phyloP scores from a whole-genome alignment of 1,140 invertebrate species.

The Anastrepha ludens region DNA sequence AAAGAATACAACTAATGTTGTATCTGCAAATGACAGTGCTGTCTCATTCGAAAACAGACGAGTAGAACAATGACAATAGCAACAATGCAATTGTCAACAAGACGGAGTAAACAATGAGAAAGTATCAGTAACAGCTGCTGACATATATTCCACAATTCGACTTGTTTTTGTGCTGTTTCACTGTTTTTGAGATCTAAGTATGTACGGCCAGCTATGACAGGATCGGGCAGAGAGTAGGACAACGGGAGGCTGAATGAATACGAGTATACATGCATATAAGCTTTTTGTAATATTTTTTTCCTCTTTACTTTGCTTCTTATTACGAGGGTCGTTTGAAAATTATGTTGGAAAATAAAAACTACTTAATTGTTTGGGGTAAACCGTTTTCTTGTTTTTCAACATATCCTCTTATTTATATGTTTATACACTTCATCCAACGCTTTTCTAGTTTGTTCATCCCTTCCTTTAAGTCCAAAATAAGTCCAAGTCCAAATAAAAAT shows the following conservation, averaged over 20 bases:
- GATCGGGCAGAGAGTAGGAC: not conserved
- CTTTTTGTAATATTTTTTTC: no score
- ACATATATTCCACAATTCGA: constrained; percentile 25
- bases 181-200: not conserved
- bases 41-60: not conserved
- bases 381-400: no score
- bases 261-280: not conserved
- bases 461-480: no score
- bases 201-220: not conserved
- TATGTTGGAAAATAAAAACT: no score
- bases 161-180: constrained; percentile 4
- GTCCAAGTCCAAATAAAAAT: no score
- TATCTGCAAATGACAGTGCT: constrained; percentile 13
- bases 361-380: no score
- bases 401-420: no score
- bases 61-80: not conserved
- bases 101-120: not conserved
- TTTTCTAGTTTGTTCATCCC: no score
- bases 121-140: not conserved
- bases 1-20: not conserved
- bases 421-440: no score
- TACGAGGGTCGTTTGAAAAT: no score
- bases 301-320: no score
- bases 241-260: not conserved
- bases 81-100: not conserved